Percentiles rank a stretch among this genome's conserved stretches.
phyloP scores from a whole-genome alignment of 2,888 invertebrate species.

The Sinelater perroti region DNA sequence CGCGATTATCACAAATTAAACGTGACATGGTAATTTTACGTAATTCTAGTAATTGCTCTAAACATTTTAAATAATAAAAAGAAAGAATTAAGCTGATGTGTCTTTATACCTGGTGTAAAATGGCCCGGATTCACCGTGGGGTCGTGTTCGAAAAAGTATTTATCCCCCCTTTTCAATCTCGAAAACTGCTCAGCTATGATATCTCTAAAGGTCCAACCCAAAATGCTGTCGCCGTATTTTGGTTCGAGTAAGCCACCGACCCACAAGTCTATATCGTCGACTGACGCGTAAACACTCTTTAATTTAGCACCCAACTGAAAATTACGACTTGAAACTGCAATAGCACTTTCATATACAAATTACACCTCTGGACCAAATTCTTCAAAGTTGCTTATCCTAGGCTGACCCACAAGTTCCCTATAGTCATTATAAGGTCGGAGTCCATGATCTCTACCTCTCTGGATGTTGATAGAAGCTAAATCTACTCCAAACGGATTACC shows the following conservation, averaged over 20 bases:
- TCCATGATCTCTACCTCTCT: constrained; percentile 82
- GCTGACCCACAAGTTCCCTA: constrained; percentile 75
- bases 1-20: constrained; percentile 79
- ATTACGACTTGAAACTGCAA: not conserved
- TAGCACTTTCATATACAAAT: no score
- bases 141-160: constrained; percentile 82
- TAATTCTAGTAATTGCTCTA: constrained; percentile 74
- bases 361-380: constrained; percentile 69
- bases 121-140: constrained; percentile 72
- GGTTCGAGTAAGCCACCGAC: constrained; percentile 80
- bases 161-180: constrained; percentile 75
- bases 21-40: constrained; percentile 74
- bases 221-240: constrained; percentile 70
- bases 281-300: constrained; percentile 67
- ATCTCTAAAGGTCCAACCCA: constrained; percentile 82
- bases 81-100: no score
- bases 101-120: constrained; percentile 65
- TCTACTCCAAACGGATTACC: constrained; percentile 81
- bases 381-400: constrained; percentile 69
- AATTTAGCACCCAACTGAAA: constrained; percentile 65
- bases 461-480: constrained; percentile 79
- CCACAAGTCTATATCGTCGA: constrained; percentile 85
- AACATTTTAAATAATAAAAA: no score
- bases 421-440: constrained; percentile 80
- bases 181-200: constrained; percentile 84